Conservation (phyloP, 2,113 vertebrate genomes). For the Variabilichromis moorii region DNA sequence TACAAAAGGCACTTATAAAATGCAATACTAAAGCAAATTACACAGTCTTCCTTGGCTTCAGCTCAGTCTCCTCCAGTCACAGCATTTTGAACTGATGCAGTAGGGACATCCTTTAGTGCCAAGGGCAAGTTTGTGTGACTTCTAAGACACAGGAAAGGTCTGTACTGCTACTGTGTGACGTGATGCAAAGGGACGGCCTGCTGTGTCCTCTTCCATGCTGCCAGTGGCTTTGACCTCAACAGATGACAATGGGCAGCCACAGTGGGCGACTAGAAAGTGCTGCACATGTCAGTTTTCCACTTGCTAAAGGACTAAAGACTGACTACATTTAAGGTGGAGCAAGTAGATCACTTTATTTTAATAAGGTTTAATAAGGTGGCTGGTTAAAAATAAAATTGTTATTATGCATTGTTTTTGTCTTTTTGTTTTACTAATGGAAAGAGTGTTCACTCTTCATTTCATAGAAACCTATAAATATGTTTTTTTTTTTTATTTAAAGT, state of each 20-base stretch:
- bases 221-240: conserved; percentile 49
- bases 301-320: background rate
- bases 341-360: background rate
- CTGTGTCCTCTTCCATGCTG: conserved; percentile 24
- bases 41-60: background rate
- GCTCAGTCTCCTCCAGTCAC: background rate
- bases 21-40: background rate
- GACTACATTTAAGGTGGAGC: background rate
- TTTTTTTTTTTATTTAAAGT: background rate
- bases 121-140: conserved; percentile 35
- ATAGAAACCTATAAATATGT: background rate
- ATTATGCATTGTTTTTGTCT: background rate
- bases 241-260: conserved; percentile 21
- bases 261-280: background rate
- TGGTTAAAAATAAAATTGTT: background rate
- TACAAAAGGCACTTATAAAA: background rate
- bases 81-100: background rate
- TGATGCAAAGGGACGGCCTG: conserved; percentile 40
- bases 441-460: background rate
- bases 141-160: conserved; percentile 1
- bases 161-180: background rate
- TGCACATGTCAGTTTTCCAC: conserved; percentile 1
- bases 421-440: background rate
- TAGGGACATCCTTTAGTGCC: conserved; percentile 4
- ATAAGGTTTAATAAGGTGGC: background rate